Base-by-base conservation (phyloP, 2,888 invertebrate genomes). In the Pollenia griseotomentosa region DNA sequence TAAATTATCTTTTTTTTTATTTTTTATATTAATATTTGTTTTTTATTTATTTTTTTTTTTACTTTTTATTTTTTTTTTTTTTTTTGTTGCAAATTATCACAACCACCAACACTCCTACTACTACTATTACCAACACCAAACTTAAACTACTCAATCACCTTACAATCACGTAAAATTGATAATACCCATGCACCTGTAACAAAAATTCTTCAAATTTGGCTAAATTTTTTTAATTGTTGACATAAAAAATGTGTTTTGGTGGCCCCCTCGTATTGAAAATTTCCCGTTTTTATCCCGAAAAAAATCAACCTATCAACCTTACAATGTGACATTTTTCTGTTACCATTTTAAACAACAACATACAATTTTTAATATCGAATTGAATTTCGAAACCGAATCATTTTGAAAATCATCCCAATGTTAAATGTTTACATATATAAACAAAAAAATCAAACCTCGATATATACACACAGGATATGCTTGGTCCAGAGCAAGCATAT, bases 401-500 rank as follows among this genome's bases (percentile, higher is more conserved):
- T 79, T 85, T 79, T 85, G 75, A 88, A 82, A 88, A 77, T 73
- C 79, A 82, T 84, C 77, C 77, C 81, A 78, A 83, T 84, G 83
- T 81, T 87, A 74, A 68, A 80, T 80, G 86, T 83, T 80, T 65
- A 78, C 86, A 82, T 73, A 74, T 68, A 83, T 68, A 85, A 71
- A 89, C 73, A 88, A 83, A 85, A 79, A 80, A 77, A 85, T 71
- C 71, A 71, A 85, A 85, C 81, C 44, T 82, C 85, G 81, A 51
- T 75, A 81, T 84, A 70, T 77, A 81, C 77, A 81, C 77, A 90
- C 91, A 93, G 93, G 93, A 94, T 92, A 93, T 93, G 93, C 93
- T 96, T 97, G 97, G 98, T 93, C 97, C 97, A 91, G 98, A 98
- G 94, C 98, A 98, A 94, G 96, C 97, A 92, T 98, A 97, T 95